These are phyloP conservation scores for Cremastinae sp. DNA, from an alignment of 2,888 invertebrate genomes.

Conservation along the genomic window DNA sequence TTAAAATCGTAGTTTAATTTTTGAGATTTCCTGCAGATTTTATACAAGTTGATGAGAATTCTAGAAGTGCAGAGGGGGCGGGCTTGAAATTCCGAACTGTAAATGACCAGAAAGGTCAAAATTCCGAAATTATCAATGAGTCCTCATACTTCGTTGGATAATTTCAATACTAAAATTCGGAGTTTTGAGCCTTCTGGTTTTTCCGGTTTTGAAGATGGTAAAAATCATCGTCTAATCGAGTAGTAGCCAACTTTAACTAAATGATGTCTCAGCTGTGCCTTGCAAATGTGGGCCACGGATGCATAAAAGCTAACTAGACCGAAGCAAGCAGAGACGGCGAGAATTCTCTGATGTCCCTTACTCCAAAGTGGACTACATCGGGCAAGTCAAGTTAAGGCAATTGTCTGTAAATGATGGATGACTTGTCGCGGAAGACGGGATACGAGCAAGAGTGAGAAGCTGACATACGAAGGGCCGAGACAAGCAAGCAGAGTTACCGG, in stretches of 20 bases:
- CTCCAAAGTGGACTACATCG: conserved; percentile 52
- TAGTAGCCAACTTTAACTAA: conserved; percentile 36
- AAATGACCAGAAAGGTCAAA: too few species aligned
- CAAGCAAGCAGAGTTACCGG: conserved; percentile 66
- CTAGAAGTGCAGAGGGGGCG: conserved; percentile 13
- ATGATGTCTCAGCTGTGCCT: conserved; percentile 67
- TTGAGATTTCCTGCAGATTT: too few species aligned
- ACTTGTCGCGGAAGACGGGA: conserved; percentile 56
- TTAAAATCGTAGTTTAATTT: too few species aligned
- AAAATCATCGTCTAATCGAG: conserved; percentile 52
- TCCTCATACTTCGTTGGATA: too few species aligned
- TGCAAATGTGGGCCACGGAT: conserved; percentile 32
- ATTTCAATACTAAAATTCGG: too few species aligned
- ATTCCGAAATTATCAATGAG: too few species aligned
- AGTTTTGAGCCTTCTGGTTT: too few species aligned
- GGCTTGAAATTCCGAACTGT: too few species aligned
- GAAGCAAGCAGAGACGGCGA: conserved; percentile 27
- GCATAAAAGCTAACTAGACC: conserved; percentile 44
- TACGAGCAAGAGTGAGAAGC: conserved; percentile 34
- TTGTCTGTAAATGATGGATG: conserved; percentile 78
- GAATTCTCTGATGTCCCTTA: conserved; percentile 37
- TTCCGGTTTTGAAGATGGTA: conserved; percentile 59
- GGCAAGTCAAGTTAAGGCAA: conserved; percentile 73
- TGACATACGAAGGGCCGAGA: conserved; percentile 31
- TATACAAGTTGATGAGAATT: too few species aligned